Base-by-base conservation (phyloP, 2,113 vertebrate species). In the Perca fluviatilis region DNA sequence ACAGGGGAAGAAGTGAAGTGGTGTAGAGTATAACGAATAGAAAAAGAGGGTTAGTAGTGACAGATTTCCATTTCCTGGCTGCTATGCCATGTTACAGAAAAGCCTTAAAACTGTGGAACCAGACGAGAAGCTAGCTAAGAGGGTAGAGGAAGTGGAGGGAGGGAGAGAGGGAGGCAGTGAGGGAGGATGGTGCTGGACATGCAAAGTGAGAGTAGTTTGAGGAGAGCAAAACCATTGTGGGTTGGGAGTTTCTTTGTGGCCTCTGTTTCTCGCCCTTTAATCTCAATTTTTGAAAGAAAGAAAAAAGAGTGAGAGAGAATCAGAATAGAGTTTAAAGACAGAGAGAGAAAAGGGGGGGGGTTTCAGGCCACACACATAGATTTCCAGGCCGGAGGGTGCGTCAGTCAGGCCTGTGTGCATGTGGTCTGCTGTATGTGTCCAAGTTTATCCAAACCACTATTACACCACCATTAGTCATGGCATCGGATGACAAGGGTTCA, bases 321-420 rank as follows among this genome's bases (percentile, higher is more conserved):
- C 71, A 74, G 68, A 82, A 68, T 58, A 36, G 21, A 15, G 14
- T 33, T 30, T 18, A 23, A 50, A 83, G 18, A 74, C 40, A 43
- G 33, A 40, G 13, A 74, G 64, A 51, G 71, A 71, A 43, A 40
- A 64, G 61, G 5, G 6, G 25, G 21, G 50, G 71, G 19, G 13
- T 10, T 63, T 79, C 67, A 63, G 91, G 90, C 93, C 91, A 93
- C 93, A 93, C 93, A 94, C 91, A 87, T 79, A 75, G 91, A 82
- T 86, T 83, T 92, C 75, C 85, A 90, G 82, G 74, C 89, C 60
- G 56, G 68, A 85, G 88, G 89, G 71, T 86, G 86, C 56, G 77
- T 89, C 88, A 89, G 80, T 87, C 78, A 84, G 85, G 84, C 87
- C 81, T 83, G 88, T 86, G 89, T 86, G 85, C 83, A 87, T 83